These are phyloP conservation scores for Tenthredo notha DNA, from an alignment of 2,888 invertebrate species.

Conservation along the genomic window DNA sequence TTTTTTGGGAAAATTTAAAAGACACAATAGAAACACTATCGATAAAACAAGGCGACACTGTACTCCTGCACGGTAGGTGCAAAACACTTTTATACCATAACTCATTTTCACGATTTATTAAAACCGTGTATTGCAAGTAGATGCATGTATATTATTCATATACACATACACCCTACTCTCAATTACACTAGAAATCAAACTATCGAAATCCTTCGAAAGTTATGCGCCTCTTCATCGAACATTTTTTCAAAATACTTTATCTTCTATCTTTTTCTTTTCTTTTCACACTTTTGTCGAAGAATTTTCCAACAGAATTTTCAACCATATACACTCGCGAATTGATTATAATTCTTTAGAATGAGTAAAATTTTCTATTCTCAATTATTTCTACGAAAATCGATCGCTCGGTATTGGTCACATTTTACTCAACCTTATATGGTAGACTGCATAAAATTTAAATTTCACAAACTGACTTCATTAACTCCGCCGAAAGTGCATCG, in stretches of 20 bases:
- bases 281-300: neutral
- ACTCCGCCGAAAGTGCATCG: neutral
- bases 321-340: neutral
- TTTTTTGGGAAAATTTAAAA: conserved; percentile 23
- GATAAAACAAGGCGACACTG: conserved; percentile 33
- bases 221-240: neutral
- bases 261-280: neutral
- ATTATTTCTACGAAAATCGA: neutral
- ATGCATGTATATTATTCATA: conserved; percentile 12
- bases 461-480: neutral
- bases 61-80: conserved; percentile 8
- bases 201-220: conserved; percentile 15
- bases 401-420: neutral
- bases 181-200: neutral
- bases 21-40: conserved; percentile 42
- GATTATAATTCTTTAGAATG: neutral
- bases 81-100: conserved; percentile 4
- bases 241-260: neutral
- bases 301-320: neutral
- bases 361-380: neutral
- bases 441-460: neutral
- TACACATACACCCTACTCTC: neutral
- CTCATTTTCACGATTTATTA: conserved; percentile 39
- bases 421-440: neutral
- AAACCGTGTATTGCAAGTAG: neutral